Percentiles rank a stretch among this genome's conserved stretches.
These are phyloP conservation scores for mouse (Mus musculus) DNA, from an alignment of 2,113 vertebrate genomes.

Conservation along the genomic window DNA sequence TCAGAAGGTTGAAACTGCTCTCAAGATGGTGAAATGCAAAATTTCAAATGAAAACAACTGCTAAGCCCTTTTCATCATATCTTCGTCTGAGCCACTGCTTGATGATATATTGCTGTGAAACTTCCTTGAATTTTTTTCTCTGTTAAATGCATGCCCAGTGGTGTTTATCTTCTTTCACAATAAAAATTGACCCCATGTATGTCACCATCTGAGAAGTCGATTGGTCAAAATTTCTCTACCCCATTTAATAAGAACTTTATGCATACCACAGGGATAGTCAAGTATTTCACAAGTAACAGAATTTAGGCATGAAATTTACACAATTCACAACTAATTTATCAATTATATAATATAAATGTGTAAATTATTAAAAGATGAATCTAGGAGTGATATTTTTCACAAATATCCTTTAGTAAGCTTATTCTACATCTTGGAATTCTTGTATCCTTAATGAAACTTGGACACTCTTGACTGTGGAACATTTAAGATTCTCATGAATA, in stretches of 20 bases:
- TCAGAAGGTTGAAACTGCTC: not conserved
- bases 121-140: not conserved
- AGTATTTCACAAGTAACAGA: not conserved
- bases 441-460: not conserved
- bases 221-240: not conserved
- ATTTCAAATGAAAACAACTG: not conserved
- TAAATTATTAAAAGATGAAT: not conserved
- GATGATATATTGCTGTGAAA: not conserved
- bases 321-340: not conserved
- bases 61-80: not conserved
- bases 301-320: no score
- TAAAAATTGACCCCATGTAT: not conserved
- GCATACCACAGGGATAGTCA: no score
- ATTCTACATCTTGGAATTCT: not conserved
- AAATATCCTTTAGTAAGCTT: not conserved
- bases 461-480: no score
- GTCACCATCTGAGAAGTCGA: not conserved
- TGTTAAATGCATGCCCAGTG: no score
- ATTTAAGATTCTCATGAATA: not conserved
- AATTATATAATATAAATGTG: not conserved
- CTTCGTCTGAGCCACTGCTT: not conserved
- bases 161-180: not conserved
- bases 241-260: not conserved
- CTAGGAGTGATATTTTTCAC: not conserved
- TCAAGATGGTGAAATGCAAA: not conserved